Evolutionary conservation across 2,797 vertebrate genomes (phyloP), one percentile per base, ranked within the genome.

Genomic region (Remorina albescens): DNA sequence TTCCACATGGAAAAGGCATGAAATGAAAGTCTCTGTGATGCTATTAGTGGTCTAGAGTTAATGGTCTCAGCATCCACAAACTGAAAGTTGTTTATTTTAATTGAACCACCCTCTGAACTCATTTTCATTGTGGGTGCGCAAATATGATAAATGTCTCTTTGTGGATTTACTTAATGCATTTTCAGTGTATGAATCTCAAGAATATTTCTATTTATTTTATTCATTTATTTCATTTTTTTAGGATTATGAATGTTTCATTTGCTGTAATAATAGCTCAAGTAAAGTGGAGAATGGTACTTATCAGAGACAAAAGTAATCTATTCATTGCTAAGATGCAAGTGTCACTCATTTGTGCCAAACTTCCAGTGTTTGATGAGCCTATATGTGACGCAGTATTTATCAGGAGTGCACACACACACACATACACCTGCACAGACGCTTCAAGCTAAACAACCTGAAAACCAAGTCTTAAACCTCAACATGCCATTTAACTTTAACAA

Each of bases 11-110:
- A 88, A 86, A 80, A 90, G 57, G 76, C 86, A 85, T 89, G 84
- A 91, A 90, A 88, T 88, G 69, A 90, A 89, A 82, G 67, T 64
- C 70, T 76, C 63, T 70, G 69, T 83, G 83, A 76, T 73, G 74
- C 67, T 61, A 77, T 82, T 84, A 83, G 49, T 44, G 49, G 51
- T 63, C 56, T 71, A 55, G 73, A 83, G 50, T 85, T 87, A 90
- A 90, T 88, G 75, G 72, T 71, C 82, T 86, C 71, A 67, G 72
- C 80, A 81, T 75, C 59, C 53, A 77, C 41, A 28, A 67, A 68
- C 47, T 65, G 25, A 79, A 82, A 86, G 34, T 84, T 54, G 60
- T 91, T 88, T 83, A 78, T 88, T 88, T 81, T 21, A 82, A 80
- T 41, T 21, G 28, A 85, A 76, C 65, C 60, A 73, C 37, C 62